Conservation (phyloP, 2,888 invertebrate genomes). For the Nymphalis polychloros region DNA sequence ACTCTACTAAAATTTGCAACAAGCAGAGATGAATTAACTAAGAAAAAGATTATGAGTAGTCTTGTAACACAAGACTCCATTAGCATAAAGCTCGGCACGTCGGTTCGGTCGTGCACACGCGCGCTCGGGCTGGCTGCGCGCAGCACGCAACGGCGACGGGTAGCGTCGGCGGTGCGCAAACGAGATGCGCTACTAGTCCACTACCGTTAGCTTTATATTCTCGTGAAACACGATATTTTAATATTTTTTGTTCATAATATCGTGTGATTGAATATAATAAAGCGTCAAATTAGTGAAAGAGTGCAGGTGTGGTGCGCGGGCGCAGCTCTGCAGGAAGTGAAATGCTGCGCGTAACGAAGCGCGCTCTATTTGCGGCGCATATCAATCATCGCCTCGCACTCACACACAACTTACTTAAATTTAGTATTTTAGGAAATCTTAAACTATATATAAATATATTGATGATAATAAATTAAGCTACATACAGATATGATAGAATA, state of each 20-base stretch:
- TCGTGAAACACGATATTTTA: slow-evolving; percentile 39
- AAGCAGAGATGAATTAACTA: too few relatives aligned
- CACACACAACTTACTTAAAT: background rate
- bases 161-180: background rate
- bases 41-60: background rate
- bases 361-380: slow-evolving; percentile 23
- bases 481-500: too few relatives aligned
- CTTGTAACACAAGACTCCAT: background rate
- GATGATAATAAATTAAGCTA: too few relatives aligned
- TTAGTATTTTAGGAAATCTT: too few relatives aligned
- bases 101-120: too few relatives aligned
- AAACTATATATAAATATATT: too few relatives aligned
- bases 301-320: slow-evolving; percentile 27
- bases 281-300: slow-evolving; percentile 31
- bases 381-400: slow-evolving; percentile 7
- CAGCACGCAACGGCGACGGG: background rate
- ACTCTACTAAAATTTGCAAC: too few relatives aligned
- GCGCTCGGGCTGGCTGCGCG: background rate
- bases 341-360: slow-evolving; percentile 15
- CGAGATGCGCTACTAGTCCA: slow-evolving; percentile 5
- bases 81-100: background rate
- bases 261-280: slow-evolving; percentile 40
- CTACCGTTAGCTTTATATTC: slow-evolving; percentile 21
- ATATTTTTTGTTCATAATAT: slow-evolving; percentile 31
- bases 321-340: slow-evolving; percentile 15